Base-by-base conservation (phyloP, 2,888 invertebrate genomes). In the Agelastica alni region DNA sequence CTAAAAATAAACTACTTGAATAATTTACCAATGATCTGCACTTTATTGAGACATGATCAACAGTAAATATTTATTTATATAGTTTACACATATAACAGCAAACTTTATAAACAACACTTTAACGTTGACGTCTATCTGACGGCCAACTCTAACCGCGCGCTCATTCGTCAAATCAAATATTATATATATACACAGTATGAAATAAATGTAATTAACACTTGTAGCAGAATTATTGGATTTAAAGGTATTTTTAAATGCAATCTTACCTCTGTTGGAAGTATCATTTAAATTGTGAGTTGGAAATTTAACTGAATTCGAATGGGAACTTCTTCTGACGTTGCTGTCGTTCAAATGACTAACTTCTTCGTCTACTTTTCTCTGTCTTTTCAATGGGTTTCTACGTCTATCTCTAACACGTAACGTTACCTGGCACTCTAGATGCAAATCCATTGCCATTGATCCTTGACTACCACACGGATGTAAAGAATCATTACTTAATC, bases 391-490 rank as follows among this genome's bases (percentile, higher is more conserved):
- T 43, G 89, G 85, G 69, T 90, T 89, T 34, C 89, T 81, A 41
- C 88, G 84, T 1, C 85, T 82, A 78, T 76, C 85, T 74, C 76
- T 72, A 13, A 81, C 77, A 54, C 77, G 75, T 53, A 81, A 70
- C 13, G 77, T 85, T 13, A 85, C 81, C 7, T 84, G 82, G 63
- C 81, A 83, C 67, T 85, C 84, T 60, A 84, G 78, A 72, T 90
- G 89, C 58, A 90, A 77, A 73, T 90, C 90, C 78, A 90, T 79
- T 22, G 88, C 88, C 79, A 90, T 84, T 1, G 89, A 90, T 2
- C 84, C 85, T 32, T 88, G 87, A 59, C 81, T 81, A 9, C 79
- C 80, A 45, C 82, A 83, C 6, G 84, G 85, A 62, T 81, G 81
- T 55, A 81, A 71, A 2, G 81, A 80, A 56, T 82, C 82, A 59